phyloP scores from a whole-genome alignment of 2,797 vertebrate species.

The Acestrorhynchus altus region DNA sequence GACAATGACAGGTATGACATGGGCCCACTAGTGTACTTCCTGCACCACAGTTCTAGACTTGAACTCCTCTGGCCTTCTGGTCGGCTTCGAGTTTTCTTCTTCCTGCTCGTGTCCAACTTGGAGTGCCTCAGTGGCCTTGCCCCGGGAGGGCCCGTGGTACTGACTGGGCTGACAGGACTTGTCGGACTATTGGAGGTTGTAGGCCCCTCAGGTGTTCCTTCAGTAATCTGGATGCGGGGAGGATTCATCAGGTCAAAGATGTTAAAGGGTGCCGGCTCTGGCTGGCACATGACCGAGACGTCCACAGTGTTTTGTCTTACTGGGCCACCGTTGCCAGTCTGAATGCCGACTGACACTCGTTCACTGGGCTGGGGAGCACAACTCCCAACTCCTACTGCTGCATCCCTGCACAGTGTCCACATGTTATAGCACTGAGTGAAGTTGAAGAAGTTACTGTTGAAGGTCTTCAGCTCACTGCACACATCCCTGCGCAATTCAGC shows the following conservation, averaged over 20 bases:
- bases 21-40: constrained; percentile 85
- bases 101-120: constrained; percentile 79
- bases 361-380: constrained; percentile 78
- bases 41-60: constrained; percentile 85
- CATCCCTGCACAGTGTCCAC: constrained; percentile 83
- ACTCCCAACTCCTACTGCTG: constrained; percentile 53
- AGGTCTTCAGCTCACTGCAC: constrained; percentile 83
- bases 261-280: constrained; percentile 79
- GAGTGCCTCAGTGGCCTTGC: constrained; percentile 76
- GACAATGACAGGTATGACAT: constrained; percentile 87
- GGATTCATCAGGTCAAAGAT: constrained; percentile 81
- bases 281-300: constrained; percentile 85
- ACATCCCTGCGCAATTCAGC: constrained; percentile 82
- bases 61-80: constrained; percentile 78
- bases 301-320: constrained; percentile 79
- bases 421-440: constrained; percentile 87
- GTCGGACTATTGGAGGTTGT: constrained; percentile 76
- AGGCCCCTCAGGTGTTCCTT: constrained; percentile 78
- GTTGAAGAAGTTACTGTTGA: constrained; percentile 88
- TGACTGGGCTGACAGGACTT: constrained; percentile 79
- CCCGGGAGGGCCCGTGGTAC: constrained; percentile 51
- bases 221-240: constrained; percentile 80
- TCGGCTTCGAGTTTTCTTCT: constrained; percentile 66
- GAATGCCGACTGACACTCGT: constrained; percentile 81
- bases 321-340: constrained; percentile 79